phyloP scores from a whole-genome alignment of 2,113 vertebrate species.

The Fulmarus glacialis region DNA sequence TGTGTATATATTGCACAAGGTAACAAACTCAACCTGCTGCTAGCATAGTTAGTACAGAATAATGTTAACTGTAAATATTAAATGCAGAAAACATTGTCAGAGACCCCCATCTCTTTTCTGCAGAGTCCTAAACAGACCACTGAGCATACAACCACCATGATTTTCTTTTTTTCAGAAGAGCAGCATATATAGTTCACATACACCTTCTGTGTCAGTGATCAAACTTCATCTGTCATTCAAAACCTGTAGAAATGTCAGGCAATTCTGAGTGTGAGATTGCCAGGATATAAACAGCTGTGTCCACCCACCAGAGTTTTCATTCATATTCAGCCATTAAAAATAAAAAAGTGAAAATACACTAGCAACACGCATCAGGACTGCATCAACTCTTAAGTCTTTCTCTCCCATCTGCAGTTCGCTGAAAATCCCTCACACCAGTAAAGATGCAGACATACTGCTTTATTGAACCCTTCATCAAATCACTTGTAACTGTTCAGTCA shows the following conservation, averaged over 20 bases:
- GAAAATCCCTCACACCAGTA: background rate
- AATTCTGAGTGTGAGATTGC: background rate
- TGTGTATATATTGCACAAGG: background rate
- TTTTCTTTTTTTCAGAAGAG: background rate
- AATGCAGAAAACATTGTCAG: background rate
- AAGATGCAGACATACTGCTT: fast-evolving
- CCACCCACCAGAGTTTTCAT: background rate
- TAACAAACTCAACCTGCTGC: background rate
- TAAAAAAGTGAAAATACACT: background rate
- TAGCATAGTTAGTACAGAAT: background rate
- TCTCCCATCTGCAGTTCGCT: background rate
- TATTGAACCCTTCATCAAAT: fast-evolving
- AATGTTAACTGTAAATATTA: background rate
- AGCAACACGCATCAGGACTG: background rate
- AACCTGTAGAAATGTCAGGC: background rate
- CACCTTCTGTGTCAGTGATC: background rate
- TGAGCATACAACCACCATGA: background rate
- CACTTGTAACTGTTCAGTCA: background rate
- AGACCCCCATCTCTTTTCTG: background rate
- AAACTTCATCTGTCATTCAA: background rate
- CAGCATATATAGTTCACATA: background rate
- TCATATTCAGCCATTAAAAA: background rate
- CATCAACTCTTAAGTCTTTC: background rate
- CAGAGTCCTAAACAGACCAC: background rate
- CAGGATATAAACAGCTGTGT: background rate